Evolutionary conservation across 2,888 invertebrate species (phyloP).

Genomic region (Lithodes maja): DNA sequence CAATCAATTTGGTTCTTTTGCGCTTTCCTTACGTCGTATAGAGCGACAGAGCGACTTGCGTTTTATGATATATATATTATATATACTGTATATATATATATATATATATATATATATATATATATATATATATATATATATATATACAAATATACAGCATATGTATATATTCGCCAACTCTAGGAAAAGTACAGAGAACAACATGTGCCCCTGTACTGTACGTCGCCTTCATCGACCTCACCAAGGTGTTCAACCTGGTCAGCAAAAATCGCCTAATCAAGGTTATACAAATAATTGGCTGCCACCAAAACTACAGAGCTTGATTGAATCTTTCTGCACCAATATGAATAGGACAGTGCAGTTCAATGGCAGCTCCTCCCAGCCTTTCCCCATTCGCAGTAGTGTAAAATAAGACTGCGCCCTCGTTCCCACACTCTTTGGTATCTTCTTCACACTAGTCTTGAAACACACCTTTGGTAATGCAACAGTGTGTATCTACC

Average conservation of each 20-base stretch:
- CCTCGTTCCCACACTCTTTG: background rate
- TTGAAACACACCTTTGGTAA: background rate
- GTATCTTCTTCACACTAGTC: background rate
- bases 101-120: no score
- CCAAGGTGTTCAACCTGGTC: slow-evolving; percentile 43
- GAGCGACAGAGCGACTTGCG: no score
- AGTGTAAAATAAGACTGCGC: slow-evolving; percentile 38
- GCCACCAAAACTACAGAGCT: slow-evolving; percentile 19
- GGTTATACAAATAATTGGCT: background rate
- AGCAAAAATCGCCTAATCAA: slow-evolving; percentile 16
- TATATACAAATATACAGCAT: no score
- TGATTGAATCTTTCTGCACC: background rate
- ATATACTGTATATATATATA: no score
- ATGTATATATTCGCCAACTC: background rate
- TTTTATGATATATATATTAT: no score
- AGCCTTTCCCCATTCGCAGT: slow-evolving; percentile 16
- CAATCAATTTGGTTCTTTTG: no score
- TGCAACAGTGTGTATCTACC: background rate
- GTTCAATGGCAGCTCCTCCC: background rate
- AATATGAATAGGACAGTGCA: slow-evolving; percentile 22
- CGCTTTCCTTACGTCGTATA: no score
- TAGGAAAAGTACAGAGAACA: slow-evolving; percentile 2
- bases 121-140: no score
- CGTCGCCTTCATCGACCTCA: slow-evolving; percentile 29
- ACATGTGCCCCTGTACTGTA: no score